These are phyloP conservation scores for Ptycholaimellus sp. DNA, from an alignment of 2,888 invertebrate genomes.

Conservation along the genomic window DNA sequence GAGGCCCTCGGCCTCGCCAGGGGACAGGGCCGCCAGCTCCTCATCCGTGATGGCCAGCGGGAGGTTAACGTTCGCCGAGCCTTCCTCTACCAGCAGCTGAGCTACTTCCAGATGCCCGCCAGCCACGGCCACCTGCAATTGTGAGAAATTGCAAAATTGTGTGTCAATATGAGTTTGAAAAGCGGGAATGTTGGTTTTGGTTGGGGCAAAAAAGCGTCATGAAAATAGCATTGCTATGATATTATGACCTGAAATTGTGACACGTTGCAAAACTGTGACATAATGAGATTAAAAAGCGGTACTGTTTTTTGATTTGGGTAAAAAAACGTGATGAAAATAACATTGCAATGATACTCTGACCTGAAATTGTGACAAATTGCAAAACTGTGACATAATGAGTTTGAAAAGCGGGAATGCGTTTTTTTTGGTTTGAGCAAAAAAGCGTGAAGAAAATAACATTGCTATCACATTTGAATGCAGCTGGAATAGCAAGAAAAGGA, in stretches of 20 bases:
- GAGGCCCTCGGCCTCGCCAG: constrained; percentile 13
- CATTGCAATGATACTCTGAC: no score
- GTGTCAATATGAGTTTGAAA: background rate
- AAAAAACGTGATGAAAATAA: no score
- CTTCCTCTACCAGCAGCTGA: constrained; percentile 37
- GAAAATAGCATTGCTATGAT: no score
- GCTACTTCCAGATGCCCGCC: constrained; percentile 49
- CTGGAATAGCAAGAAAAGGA: no score
- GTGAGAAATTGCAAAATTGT: constrained; percentile 6
- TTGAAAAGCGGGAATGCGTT: no score
- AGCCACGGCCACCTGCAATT: constrained; percentile 44
- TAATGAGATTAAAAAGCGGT: background rate
- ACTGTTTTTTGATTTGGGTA: no score
- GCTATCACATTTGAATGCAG: no score
- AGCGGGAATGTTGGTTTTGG: no score
- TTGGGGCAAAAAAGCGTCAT: no score
- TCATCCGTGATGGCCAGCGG: constrained; percentile 31
- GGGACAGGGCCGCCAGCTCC: constrained; percentile 13
- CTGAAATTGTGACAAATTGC: constrained; percentile 24
- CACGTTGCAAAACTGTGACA: constrained; percentile 6
- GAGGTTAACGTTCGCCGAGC: constrained; percentile 52
- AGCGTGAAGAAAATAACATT: no score
- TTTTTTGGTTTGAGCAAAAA: no score
- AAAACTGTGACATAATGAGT: constrained; percentile 1
- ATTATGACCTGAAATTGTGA: constrained; percentile 34